These are phyloP conservation scores for Himalopsyche tibetana DNA, from an alignment of 2,888 invertebrate species.

Conservation along the genomic window DNA sequence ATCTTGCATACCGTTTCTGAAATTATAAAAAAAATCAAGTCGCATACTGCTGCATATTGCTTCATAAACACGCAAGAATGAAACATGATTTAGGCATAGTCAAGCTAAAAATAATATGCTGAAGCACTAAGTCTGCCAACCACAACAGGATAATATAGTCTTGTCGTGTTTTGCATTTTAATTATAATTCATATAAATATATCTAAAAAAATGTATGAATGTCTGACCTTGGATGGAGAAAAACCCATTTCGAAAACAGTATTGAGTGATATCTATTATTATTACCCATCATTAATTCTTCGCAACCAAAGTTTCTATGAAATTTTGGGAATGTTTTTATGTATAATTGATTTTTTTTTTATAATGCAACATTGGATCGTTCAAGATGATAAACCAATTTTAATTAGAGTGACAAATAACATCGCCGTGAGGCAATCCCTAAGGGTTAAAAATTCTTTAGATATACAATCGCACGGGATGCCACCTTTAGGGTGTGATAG, in stretches of 20 bases:
- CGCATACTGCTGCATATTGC: no score
- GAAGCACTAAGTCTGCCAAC: background rate
- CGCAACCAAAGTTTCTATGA: background rate
- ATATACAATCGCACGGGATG: constrained; percentile 20
- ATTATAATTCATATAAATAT: constrained; percentile 19
- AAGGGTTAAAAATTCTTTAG: constrained; percentile 35
- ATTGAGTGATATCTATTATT: no score
- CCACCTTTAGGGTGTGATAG: constrained; percentile 4
- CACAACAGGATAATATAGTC: constrained; percentile 31
- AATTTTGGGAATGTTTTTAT: background rate
- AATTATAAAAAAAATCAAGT: no score
- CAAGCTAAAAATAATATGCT: no score
- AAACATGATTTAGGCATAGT: no score
- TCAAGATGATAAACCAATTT: background rate
- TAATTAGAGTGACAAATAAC: constrained; percentile 37
- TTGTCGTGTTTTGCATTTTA: constrained; percentile 38
- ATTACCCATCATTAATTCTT: background rate
- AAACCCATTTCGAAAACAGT: constrained; percentile 15
- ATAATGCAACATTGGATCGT: background rate
- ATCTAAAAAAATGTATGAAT: background rate
- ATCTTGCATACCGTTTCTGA: no score
- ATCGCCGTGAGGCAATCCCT: background rate
- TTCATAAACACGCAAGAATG: no score
- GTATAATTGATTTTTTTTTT: constrained; percentile 3
- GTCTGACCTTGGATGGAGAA: constrained; percentile 31